Evolutionary conservation across 2,113 vertebrate genomes (phyloP).

Genomic region (Podocnemis expansa): DNA sequence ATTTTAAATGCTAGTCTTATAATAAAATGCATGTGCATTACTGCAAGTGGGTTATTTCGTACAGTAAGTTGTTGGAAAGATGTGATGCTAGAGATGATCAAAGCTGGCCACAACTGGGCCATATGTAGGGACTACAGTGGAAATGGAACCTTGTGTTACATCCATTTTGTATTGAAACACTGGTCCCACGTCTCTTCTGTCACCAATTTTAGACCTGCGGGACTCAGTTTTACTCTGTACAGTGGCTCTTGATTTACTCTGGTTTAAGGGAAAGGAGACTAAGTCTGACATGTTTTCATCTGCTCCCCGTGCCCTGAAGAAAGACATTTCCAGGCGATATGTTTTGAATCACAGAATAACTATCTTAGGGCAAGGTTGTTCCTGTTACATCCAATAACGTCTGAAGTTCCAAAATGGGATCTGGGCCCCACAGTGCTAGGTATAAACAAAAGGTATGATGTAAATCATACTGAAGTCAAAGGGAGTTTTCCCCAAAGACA

Average conservation of each 20-base stretch:
- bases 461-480: fast-evolving
- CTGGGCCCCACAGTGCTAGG: fast-evolving
- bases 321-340: fast-evolving
- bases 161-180: neutral
- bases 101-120: no score
- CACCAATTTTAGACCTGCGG: neutral
- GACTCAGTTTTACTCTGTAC: neutral
- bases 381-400: fast-evolving
- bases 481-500: neutral
- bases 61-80: neutral
- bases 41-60: neutral
- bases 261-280: fast-evolving
- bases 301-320: neutral
- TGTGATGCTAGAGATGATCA: neutral
- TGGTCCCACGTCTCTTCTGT: neutral
- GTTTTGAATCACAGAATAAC: fast-evolving
- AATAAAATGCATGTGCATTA: neutral
- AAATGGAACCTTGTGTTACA: neutral
- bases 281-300: neutral
- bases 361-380: neutral
- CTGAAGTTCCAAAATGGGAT: fast-evolving
- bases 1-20: neutral
- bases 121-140: neutral
- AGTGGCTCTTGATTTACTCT: neutral
- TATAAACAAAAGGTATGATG: neutral